A percentile compares a stretch with the other conserved stretches of the same genome.
Conservation (phyloP, 2,113 vertebrate genomes). For the Ramphastos sulfuratus region DNA sequence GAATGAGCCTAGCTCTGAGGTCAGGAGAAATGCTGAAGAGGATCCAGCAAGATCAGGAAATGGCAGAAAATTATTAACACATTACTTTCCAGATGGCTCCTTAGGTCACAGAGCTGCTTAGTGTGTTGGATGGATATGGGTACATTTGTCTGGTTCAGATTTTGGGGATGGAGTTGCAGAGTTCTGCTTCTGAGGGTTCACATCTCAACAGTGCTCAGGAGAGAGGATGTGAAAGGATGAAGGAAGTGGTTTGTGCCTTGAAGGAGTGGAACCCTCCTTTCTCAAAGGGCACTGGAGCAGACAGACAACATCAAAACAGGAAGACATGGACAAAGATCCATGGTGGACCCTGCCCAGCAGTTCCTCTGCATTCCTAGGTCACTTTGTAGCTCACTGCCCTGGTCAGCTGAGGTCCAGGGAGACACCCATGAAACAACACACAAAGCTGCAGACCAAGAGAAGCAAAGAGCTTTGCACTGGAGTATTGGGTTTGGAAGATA, state of each 20-base stretch:
- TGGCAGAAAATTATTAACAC: not conserved
- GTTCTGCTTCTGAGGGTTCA: not conserved
- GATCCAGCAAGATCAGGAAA: not conserved
- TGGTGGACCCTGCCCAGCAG: not conserved
- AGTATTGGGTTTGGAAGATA: fast-evolving
- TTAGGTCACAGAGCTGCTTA: not conserved
- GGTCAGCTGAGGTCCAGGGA: not conserved
- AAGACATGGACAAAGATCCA: not conserved
- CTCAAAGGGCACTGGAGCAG: not conserved
- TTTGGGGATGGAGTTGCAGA: not conserved
- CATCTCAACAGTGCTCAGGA: not conserved
- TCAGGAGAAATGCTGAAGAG: not conserved
- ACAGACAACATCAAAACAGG: not conserved
- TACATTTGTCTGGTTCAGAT: not conserved
- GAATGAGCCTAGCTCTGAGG: not conserved
- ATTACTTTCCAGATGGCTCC: not conserved
- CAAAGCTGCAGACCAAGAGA: not conserved
- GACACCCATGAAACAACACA: not conserved
- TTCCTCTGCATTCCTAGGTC: not conserved
- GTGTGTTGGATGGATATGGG: not conserved
- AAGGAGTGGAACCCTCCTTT: not conserved
- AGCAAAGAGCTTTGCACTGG: not conserved
- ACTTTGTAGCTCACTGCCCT: not conserved
- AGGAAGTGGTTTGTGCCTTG: not conserved
- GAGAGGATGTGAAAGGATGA: not conserved